These are phyloP conservation scores for Phasia obesa DNA, from an alignment of 2,888 invertebrate species.

Conservation along the genomic window DNA sequence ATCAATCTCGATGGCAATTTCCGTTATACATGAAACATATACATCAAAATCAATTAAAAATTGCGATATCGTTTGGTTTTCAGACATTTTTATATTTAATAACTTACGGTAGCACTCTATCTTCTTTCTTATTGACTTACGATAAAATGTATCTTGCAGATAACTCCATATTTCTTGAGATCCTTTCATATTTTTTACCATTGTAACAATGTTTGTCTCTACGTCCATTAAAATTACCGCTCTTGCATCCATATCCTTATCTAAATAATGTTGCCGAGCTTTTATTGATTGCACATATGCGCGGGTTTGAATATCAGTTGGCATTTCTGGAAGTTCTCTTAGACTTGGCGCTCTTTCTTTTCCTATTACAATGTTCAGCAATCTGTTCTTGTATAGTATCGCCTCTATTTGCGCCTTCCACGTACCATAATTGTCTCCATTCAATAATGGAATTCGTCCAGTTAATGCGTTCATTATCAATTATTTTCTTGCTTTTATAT, in stretches of 20 bases:
- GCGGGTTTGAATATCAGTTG: not conserved
- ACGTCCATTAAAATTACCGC: conserved; percentile 20
- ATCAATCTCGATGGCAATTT: conserved; percentile 27
- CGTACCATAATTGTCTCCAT: conserved; percentile 13
- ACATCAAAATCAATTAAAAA: conserved; percentile 46
- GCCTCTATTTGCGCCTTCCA: conserved; percentile 23
- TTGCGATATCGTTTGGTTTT: not conserved
- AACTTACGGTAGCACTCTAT: conserved; percentile 45
- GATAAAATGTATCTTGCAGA: conserved; percentile 34
- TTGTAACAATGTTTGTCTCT: conserved; percentile 28
- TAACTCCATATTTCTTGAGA: conserved; percentile 16
- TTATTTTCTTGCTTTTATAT: too few relatives aligned
- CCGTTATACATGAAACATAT: conserved; percentile 33
- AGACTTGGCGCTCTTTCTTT: not conserved
- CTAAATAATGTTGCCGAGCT: not conserved
- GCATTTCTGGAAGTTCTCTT: not conserved
- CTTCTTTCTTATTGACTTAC: conserved; percentile 33
- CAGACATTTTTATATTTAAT: conserved; percentile 24
- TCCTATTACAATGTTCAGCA: not conserved
- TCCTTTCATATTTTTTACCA: conserved; percentile 31
- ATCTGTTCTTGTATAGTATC: not conserved
- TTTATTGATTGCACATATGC: not conserved
- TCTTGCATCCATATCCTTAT: conserved; percentile 37
- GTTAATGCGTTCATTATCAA: not conserved
- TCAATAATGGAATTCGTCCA: conserved; percentile 5